Evolutionary conservation across 1,140 invertebrate genomes (phyloP).

Genomic region (Brachystomella parvula): DNA sequence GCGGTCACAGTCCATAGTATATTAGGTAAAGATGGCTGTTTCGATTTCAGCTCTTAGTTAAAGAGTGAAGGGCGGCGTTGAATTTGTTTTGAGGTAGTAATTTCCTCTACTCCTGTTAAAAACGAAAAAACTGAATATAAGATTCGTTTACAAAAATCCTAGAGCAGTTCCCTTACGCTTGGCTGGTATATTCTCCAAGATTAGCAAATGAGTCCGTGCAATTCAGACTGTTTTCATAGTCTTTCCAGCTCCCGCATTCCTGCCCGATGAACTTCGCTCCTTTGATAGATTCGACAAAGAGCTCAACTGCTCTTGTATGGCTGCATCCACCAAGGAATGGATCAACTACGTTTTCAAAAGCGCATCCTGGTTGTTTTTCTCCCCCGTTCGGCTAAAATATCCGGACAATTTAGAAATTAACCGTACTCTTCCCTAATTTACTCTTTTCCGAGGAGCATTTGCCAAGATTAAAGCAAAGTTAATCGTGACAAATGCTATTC

Average conservation of each 20-base stretch:
- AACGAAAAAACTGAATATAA: neutral
- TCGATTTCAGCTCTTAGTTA: neutral
- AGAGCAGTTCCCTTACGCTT: neutral
- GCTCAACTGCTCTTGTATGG: constrained; percentile 19
- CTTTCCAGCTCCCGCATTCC: neutral
- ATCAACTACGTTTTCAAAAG: neutral
- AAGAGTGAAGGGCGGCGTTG: neutral
- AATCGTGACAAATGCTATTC: no score
- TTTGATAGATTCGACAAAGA: constrained; percentile 21
- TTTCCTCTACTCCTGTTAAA: neutral
- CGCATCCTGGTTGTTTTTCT: constrained; percentile 23
- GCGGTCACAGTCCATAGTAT: no score
- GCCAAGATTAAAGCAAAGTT: no score
- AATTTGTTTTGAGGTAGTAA: neutral
- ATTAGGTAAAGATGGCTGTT: no score
- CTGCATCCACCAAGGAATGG: constrained; percentile 22
- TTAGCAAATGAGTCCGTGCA: neutral
- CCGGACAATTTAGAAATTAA: no score
- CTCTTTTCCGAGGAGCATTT: no score
- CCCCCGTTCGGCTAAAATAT: constrained; percentile 24
- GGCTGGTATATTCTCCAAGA: neutral
- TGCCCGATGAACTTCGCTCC: constrained; percentile 11
- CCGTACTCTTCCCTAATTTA: no score
- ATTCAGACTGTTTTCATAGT: neutral
- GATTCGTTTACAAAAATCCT: neutral